These are phyloP conservation scores for Montifringilla adamsi DNA, from an alignment of 2,113 vertebrate species.

Conservation along the genomic window DNA sequence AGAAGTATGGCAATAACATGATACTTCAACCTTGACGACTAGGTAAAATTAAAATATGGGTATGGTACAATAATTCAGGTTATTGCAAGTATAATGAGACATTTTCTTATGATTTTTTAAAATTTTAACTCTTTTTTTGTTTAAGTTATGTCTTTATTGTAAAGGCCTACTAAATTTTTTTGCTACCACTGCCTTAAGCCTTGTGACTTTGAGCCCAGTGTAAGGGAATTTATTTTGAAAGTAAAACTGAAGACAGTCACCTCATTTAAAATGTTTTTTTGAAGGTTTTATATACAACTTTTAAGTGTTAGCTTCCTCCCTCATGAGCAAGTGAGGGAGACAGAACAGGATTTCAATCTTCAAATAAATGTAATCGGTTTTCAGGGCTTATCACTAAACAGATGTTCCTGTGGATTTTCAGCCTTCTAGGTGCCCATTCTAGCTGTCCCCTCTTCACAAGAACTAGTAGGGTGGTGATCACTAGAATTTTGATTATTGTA, in stretches of 20 bases:
- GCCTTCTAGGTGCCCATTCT: not conserved
- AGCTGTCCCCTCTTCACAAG: not conserved
- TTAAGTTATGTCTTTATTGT: not conserved
- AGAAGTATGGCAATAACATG: not conserved
- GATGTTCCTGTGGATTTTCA: not conserved
- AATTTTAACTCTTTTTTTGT: not conserved
- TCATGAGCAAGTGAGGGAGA: not conserved
- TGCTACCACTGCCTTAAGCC: not conserved
- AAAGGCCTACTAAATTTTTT: not conserved
- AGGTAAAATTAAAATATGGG: not conserved
- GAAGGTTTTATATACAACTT: not conserved
- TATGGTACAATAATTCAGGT: not conserved
- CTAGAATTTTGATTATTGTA: not conserved
- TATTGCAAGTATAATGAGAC: not conserved
- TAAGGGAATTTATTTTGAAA: not conserved
- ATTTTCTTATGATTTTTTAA: not conserved
- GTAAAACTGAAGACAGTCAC: not conserved
- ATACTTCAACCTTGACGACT: not conserved
- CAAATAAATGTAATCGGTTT: not conserved
- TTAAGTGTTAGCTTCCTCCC: not conserved
- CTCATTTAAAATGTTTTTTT: not conserved
- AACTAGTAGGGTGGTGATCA: no score
- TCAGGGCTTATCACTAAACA: not conserved
- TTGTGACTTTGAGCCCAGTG: not conserved
- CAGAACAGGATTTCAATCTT: not conserved